phyloP scores from a whole-genome alignment of 2,113 vertebrate genomes.

The Corythornis vintsioides region DNA sequence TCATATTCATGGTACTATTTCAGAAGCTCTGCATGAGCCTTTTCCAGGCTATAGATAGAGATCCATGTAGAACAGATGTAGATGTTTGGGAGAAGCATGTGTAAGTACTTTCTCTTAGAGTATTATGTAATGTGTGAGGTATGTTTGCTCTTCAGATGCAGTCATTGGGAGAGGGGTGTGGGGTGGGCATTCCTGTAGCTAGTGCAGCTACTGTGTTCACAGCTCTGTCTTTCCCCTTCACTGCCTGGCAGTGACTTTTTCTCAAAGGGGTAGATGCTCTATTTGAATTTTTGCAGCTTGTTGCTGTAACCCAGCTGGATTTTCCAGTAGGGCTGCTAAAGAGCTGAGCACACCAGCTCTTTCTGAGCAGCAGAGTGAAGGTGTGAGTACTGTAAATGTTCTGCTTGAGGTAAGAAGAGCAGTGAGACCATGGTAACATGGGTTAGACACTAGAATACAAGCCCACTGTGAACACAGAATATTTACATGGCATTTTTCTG shows the following conservation, averaged over 20 bases:
- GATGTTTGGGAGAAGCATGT: neutral
- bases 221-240: neutral
- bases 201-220: neutral
- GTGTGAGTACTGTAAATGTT: neutral
- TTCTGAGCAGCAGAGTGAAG: neutral
- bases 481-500: neutral
- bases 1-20: neutral
- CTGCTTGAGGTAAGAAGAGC: neutral
- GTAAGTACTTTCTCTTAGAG: neutral
- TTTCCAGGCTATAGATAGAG: neutral
- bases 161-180: neutral
- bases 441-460: neutral
- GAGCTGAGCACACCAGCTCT: neutral
- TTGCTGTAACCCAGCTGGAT: neutral
- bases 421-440: neutral
- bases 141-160: neutral
- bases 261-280: neutral
- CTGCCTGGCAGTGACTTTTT: neutral
- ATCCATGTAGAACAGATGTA: neutral
- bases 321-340: neutral
- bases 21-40: neutral
- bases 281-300: neutral
- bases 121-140: neutral
- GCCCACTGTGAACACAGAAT: neutral
- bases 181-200: neutral